A percentile compares a stretch with the other conserved stretches of the same genome.
Evolutionary conservation across 2,113 vertebrate genomes (phyloP).

Genomic region (Sialia sialis): DNA sequence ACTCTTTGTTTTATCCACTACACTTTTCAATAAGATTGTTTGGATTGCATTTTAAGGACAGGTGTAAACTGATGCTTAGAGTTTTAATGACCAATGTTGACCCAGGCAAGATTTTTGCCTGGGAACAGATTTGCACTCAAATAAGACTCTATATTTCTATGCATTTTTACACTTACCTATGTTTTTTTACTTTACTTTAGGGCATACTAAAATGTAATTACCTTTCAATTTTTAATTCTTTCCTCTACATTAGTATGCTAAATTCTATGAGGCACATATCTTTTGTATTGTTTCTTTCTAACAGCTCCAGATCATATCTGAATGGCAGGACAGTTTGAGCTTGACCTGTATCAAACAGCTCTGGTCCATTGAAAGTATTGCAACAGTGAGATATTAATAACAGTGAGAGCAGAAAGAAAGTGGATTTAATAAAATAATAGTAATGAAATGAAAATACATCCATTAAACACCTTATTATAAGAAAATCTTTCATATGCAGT

Average conservation of each 20-base stretch:
- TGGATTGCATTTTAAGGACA: background rate
- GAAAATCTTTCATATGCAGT: background rate
- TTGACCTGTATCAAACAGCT: background rate
- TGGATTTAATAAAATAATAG: background rate
- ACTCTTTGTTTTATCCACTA: slow-evolving; percentile 6
- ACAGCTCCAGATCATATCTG: background rate
- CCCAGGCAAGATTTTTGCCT: background rate
- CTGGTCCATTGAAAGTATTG: background rate
- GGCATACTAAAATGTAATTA: background rate
- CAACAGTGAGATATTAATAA: background rate
- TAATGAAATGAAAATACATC: background rate
- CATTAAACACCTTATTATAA: background rate
- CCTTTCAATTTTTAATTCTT: background rate
- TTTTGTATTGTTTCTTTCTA: background rate
- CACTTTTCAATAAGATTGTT: background rate
- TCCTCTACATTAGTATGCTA: background rate
- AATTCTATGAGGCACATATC: background rate
- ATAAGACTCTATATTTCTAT: background rate
- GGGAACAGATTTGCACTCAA: background rate
- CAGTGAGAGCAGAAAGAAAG: background rate
- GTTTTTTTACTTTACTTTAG: background rate
- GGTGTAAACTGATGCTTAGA: background rate
- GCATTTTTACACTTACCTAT: background rate
- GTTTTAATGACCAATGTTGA: background rate
- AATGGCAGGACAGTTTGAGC: background rate